Base-by-base conservation (phyloP, 2,888 invertebrate species). In the Yponomeuta evonymella region DNA sequence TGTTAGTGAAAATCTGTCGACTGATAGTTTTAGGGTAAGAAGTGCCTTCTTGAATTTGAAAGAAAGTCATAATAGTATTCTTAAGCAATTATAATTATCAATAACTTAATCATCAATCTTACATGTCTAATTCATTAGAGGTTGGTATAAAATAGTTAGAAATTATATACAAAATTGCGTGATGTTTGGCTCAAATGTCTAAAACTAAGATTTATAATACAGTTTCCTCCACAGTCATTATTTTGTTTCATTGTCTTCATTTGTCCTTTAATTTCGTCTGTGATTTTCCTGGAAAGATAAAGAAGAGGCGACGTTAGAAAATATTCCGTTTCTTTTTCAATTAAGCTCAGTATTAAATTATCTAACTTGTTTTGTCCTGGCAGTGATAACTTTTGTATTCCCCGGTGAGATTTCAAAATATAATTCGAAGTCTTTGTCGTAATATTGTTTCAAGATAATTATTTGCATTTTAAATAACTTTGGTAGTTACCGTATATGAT, bases 201-300 rank as follows among this genome's bases (percentile, higher is more conserved):
- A 58, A 58, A 58, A 58, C 51, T 80, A 82, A 70, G 15, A 70
- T 6, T 58, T 69, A 30, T 30, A 62, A 70, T 70, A 63, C 70
- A 70, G 48, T 48, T 65, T 62, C 11, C 15, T 48, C 65, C 48
- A 65, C 64, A 70, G 70, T 70, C 70, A 80, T 83, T 79, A 80
- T 79, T 79, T 75, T 71, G 79, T 73, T 75, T 12, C 63, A 69
- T 15, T 70, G 72, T 70, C 51, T 75, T 85, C 76, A 91, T 76
- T 89, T 89, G 62, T 88, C 87, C 79, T 92, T 92, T 81, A 91
- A 79, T 77, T 92, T 92, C 66, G 80, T 85, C 77, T 88, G 89
- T 81, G 90, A 83, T 83, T 89, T 87, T 76, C 89, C 91, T 92
- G 90, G 23, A 85, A 88, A 75, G 63, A 75, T 75, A 74, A 72